Evolutionary conservation across 2,888 invertebrate species (phyloP).

Genomic region (Apodemia hepburni): DNA sequence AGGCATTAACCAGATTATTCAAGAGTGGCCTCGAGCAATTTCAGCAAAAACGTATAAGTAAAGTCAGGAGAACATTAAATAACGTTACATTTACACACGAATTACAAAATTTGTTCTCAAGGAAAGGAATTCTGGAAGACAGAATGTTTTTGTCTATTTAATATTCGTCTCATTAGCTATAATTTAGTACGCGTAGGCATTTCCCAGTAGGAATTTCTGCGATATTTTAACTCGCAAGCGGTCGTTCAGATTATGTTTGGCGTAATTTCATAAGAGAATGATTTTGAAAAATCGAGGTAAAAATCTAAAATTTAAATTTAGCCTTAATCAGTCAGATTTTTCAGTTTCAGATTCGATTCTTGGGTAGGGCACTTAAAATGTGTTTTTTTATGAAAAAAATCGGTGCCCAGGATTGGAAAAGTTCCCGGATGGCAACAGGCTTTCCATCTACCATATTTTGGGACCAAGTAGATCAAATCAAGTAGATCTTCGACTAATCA

Average conservation of each 20-base stretch:
- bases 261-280: conserved; percentile 34
- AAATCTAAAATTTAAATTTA: no score
- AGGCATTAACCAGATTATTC: conserved; percentile 12
- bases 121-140: conserved; percentile 28
- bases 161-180: conserved; percentile 67
- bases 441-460: no score
- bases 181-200: conserved; percentile 61
- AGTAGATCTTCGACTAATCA: no score
- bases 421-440: no score
- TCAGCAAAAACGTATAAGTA: conserved; percentile 15
- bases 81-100: conserved; percentile 18
- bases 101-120: conserved; percentile 21
- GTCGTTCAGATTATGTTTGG: conserved; percentile 51
- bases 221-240: conserved; percentile 63
- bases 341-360: no score
- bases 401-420: no score
- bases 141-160: conserved; percentile 47
- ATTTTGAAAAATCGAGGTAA: conserved; percentile 11
- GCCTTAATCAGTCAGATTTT: no score
- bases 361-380: no score
- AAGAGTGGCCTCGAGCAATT: conserved; percentile 7
- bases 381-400: no score
- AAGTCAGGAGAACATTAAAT: conserved; percentile 11
- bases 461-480: no score
- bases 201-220: conserved; percentile 56